These are phyloP conservation scores for Natator depressus DNA, from an alignment of 2,113 vertebrate genomes.

Conservation along the genomic window DNA sequence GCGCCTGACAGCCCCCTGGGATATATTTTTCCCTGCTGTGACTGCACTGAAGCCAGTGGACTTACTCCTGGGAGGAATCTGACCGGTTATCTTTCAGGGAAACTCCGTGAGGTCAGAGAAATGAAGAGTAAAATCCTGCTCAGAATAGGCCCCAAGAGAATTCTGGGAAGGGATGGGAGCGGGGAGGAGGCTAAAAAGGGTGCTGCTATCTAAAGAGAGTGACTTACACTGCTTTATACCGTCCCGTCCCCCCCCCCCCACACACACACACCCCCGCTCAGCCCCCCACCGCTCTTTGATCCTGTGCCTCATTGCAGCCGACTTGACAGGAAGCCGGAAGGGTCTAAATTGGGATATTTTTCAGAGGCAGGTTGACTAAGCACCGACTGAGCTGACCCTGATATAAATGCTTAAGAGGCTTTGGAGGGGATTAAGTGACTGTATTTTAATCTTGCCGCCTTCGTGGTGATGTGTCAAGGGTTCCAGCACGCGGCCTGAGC, in stretches of 20 bases:
- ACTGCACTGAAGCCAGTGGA: not conserved
- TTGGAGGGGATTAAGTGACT: conserved; percentile 77
- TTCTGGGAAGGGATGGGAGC: not conserved
- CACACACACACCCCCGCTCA: too few relatives aligned
- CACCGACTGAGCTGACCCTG: conserved; percentile 73
- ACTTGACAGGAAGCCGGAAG: conserved; percentile 36
- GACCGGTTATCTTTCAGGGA: not conserved
- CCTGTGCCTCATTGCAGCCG: conserved; percentile 36
- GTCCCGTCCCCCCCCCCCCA: too few relatives aligned
- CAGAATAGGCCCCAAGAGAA: not conserved
- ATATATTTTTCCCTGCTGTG: not conserved
- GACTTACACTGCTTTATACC: not conserved
- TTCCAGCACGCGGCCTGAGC: not conserved
- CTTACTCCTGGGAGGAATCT: not conserved
- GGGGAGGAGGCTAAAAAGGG: not conserved
- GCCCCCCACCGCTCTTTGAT: not conserved
- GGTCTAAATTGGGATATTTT: conserved; percentile 66
- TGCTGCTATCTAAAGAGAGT: not conserved
- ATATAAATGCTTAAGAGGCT: conserved; percentile 80
- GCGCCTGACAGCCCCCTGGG: not conserved
- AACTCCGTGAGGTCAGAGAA: not conserved
- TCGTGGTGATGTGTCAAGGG: not conserved
- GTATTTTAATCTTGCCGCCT: conserved; percentile 75
- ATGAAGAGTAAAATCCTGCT: not conserved
- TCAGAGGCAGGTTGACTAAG: conserved; percentile 61